Percentiles rank a stretch among this genome's conserved stretches.
These are phyloP conservation scores for Amphipoea oculea DNA, from an alignment of 2,888 invertebrate genomes.

Conservation along the genomic window DNA sequence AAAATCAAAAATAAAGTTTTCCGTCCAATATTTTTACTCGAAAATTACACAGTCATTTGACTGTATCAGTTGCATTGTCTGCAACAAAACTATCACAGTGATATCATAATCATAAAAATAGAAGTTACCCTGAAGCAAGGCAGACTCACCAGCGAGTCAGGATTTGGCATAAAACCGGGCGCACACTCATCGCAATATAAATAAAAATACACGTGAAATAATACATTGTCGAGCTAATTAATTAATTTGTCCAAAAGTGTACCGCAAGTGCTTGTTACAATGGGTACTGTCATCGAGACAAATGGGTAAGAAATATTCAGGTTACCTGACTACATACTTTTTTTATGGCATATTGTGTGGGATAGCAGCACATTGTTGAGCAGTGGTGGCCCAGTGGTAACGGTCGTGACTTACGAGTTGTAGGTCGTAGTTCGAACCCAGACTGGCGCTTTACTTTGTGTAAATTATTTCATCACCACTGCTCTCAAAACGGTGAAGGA, in stretches of 20 bases:
- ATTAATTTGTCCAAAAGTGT: conserved; percentile 68
- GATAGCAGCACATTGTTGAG: neutral
- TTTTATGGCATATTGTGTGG: conserved; percentile 27
- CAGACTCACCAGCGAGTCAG: conserved; percentile 69
- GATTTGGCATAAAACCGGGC: conserved; percentile 76
- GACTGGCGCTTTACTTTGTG: neutral
- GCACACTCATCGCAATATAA: conserved; percentile 71
- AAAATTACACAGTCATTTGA: neutral
- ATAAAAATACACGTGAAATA: conserved; percentile 71
- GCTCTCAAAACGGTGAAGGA: neutral
- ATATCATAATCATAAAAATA: conserved; percentile 66
- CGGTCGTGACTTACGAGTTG: neutral
- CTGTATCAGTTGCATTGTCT: conserved; percentile 35
- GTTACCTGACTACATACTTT: conserved; percentile 15
- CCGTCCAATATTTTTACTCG: neutral
- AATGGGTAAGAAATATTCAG: conserved; percentile 78
- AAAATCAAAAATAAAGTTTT: neutral
- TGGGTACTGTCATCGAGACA: conserved; percentile 79
- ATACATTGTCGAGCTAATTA: conserved; percentile 63
- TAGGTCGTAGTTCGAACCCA: no score
- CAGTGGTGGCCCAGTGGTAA: neutral
- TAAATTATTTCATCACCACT: neutral
- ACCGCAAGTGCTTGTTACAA: conserved; percentile 69
- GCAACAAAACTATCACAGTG: conserved; percentile 43
- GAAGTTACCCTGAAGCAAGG: conserved; percentile 60